Conservation (phyloP, 2,888 invertebrate species). For the Venusia cambrica region DNA sequence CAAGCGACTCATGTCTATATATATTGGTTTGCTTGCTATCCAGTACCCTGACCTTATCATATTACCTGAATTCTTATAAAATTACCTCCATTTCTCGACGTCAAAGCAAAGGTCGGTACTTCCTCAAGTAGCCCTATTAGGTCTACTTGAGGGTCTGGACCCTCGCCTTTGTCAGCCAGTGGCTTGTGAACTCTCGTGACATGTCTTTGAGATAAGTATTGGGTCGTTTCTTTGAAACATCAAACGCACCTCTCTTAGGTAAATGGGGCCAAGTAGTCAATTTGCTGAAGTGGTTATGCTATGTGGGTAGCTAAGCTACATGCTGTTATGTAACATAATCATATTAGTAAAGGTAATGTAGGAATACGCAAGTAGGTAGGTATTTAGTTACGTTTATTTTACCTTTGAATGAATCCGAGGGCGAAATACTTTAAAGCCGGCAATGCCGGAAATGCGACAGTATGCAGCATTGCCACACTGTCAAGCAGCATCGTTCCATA, state of each 20-base stretch:
- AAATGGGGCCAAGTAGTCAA: constrained; percentile 36
- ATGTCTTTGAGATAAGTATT: constrained; percentile 76
- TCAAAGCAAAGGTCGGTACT: constrained; percentile 58
- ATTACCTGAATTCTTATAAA: constrained; percentile 51
- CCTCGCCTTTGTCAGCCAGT: constrained; percentile 64
- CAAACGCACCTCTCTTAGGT: constrained; percentile 50
- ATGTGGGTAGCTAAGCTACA: no score
- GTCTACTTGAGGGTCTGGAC: constrained; percentile 71
- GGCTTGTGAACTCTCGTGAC: constrained; percentile 54
- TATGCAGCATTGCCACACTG: no score
- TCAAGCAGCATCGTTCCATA: no score
- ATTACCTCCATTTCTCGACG: constrained; percentile 66
- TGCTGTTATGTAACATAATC: constrained; percentile 14
- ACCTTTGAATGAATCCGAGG: no score
- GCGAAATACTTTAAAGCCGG: no score
- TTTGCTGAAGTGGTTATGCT: constrained; percentile 26
- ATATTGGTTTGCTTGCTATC: no score
- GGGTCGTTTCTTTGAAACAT: constrained; percentile 63
- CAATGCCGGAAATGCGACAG: no score
- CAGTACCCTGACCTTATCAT: no score
- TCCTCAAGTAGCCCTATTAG: constrained; percentile 70
- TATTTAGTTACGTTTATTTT: no score
- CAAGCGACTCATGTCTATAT: no score
- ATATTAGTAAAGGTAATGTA: constrained; percentile 3
- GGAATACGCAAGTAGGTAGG: neutral